These are phyloP conservation scores for Alviniconcha marisindica DNA, from an alignment of 1,140 invertebrate species.

Conservation along the genomic window DNA sequence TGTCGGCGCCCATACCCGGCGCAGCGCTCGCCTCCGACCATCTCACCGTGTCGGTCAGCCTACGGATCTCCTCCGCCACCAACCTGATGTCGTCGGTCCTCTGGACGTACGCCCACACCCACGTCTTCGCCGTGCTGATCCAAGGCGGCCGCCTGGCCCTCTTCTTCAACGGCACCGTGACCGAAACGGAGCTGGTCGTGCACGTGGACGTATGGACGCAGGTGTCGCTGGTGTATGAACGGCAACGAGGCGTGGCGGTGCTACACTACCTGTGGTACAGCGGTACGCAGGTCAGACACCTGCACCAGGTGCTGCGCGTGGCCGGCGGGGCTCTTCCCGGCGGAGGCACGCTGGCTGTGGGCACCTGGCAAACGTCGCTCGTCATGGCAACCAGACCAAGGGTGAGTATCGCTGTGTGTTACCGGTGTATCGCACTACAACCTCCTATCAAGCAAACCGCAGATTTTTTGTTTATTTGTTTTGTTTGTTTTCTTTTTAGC, in stretches of 20 bases:
- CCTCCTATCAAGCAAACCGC: no score
- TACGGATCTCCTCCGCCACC: constrained; percentile 7
- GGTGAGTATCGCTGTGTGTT: constrained; percentile 29
- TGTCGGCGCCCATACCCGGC: constrained; percentile 2
- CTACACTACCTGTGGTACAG: constrained; percentile 48
- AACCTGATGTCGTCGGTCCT: constrained; percentile 36
- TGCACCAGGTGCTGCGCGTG: constrained; percentile 34
- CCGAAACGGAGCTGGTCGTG: constrained; percentile 29
- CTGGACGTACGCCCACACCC: constrained; percentile 40
- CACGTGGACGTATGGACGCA: constrained; percentile 42
- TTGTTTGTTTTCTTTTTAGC: no score
- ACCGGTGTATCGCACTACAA: background rate
- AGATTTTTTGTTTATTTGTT: no score
- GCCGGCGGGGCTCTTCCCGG: constrained; percentile 39
- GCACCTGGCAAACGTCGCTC: constrained; percentile 46
- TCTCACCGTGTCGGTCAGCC: constrained; percentile 19
- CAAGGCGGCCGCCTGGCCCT: constrained; percentile 40
- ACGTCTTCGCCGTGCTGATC: constrained; percentile 49
- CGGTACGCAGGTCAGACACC: background rate
- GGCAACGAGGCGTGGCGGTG: constrained; percentile 38
- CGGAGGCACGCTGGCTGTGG: constrained; percentile 50
- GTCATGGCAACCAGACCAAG: constrained; percentile 22
- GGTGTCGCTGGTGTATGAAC: constrained; percentile 49
- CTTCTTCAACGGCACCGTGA: constrained; percentile 19
- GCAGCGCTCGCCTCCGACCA: background rate